These are phyloP conservation scores for Mnemiopsis leidyi DNA, from an alignment of 37 sponge, comb jelly and placozoan species.

Conservation along the genomic window DNA sequence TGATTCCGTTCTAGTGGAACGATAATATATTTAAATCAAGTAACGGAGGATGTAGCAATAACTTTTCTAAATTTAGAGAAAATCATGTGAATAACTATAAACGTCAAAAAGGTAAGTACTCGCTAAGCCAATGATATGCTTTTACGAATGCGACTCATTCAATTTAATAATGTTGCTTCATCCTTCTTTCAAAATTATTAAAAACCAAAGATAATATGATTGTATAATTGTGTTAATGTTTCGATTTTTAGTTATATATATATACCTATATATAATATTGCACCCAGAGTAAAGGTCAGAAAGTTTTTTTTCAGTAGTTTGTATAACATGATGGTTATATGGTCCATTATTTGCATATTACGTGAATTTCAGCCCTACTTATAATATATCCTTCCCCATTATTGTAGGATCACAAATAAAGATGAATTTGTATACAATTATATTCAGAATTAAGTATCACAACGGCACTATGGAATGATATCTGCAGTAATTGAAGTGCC, in stretches of 20 bases:
- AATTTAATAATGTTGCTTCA: background rate
- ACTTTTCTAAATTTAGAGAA: background rate
- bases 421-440: too few species aligned
- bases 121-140: too few species aligned
- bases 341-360: too few species aligned
- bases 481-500: too few species aligned
- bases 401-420: too few species aligned
- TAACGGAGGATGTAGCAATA: background rate
- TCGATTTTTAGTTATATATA: background rate
- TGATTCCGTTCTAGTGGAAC: slow-evolving; percentile 32
- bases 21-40: slow-evolving; percentile 1
- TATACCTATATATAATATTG: background rate
- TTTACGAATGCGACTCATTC: too few species aligned
- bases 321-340: background rate
- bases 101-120: background rate
- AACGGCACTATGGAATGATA: too few species aligned
- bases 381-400: too few species aligned
- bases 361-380: too few species aligned
- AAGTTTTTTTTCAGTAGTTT: background rate
- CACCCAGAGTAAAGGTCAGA: background rate
- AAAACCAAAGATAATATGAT: background rate
- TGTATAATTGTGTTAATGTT: background rate
- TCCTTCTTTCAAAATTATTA: background rate
- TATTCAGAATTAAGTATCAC: too few species aligned
- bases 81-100: background rate